Conservation (phyloP, 2,113 vertebrate genomes). For the Pteronura brasiliensis region DNA sequence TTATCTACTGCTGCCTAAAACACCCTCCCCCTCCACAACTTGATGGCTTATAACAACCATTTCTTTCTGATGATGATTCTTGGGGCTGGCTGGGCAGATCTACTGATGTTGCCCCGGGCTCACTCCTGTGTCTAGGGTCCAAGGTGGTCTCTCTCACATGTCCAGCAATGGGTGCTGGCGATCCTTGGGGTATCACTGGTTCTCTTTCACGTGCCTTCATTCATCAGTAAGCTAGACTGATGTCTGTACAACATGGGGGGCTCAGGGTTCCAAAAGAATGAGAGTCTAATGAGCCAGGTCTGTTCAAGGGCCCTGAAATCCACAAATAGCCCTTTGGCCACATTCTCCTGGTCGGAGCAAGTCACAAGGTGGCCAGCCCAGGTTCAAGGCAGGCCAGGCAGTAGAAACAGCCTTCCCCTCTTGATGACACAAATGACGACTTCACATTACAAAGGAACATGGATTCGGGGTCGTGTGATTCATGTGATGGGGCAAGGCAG, state of each 20-base stretch:
- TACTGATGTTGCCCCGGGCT: neutral
- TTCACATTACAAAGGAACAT: neutral
- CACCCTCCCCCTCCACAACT: neutral
- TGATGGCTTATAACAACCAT: neutral
- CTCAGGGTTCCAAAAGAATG: neutral
- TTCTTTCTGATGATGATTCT: neutral
- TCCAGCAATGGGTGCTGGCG: neutral
- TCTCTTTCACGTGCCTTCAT: neutral
- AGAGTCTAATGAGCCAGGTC: no score
- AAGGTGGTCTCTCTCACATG: neutral
- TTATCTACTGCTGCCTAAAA: neutral
- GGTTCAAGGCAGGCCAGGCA: no score
- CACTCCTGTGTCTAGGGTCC: neutral
- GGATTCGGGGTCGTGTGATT: neutral
- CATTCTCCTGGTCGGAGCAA: neutral
- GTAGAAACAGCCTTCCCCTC: neutral
- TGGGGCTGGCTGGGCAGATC: neutral
- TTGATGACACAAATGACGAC: neutral
- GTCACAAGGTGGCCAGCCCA: neutral
- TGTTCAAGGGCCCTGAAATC: neutral
- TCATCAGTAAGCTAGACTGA: neutral
- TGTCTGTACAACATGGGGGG: neutral
- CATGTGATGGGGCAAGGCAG: no score
- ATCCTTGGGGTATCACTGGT: fast-evolving
- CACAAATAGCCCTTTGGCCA: neutral